Conservation (phyloP, 2,113 vertebrate genomes). For the Ageneiosus marmoratus region DNA sequence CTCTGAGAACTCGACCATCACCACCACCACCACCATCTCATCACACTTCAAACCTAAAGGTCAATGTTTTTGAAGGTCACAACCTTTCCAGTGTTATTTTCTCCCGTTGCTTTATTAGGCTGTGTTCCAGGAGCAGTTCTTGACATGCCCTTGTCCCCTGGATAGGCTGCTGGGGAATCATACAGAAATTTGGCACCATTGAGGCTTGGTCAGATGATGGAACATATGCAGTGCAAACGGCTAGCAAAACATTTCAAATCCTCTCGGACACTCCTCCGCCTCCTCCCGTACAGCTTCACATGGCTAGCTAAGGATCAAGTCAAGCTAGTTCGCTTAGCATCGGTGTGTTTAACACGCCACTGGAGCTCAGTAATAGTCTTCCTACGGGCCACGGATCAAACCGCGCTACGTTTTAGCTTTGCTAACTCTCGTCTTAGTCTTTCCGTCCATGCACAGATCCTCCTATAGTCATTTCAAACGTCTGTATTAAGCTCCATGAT, state of each 20-base stretch:
- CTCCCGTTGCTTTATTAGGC: slow-evolving; percentile 13
- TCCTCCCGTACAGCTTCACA: not conserved
- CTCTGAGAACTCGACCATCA: not conserved
- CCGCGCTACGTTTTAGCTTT: not conserved
- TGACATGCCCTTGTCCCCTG: not conserved
- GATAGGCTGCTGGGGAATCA: not conserved
- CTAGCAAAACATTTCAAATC: not conserved
- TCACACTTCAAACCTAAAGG: slow-evolving; percentile 25
- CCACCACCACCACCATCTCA: not conserved
- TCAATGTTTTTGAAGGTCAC: slow-evolving; percentile 39
- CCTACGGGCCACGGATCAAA: too few relatives aligned
- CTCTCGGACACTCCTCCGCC: too few relatives aligned
- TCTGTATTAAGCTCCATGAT: not conserved
- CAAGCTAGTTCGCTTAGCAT: not conserved
- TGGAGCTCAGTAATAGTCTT: not conserved
- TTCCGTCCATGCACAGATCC: not conserved
- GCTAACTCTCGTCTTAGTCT: not conserved
- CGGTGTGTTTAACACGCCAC: not conserved
- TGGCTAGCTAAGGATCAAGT: too few relatives aligned
- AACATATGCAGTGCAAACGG: not conserved
- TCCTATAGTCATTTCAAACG: not conserved
- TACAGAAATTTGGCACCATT: too few relatives aligned
- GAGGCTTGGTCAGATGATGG: too few relatives aligned
- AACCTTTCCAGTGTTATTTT: slow-evolving; percentile 50
- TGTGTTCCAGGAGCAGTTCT: not conserved